Conservation (phyloP, 1,140 invertebrate genomes). For the Mycetomoellerius zeteki region DNA sequence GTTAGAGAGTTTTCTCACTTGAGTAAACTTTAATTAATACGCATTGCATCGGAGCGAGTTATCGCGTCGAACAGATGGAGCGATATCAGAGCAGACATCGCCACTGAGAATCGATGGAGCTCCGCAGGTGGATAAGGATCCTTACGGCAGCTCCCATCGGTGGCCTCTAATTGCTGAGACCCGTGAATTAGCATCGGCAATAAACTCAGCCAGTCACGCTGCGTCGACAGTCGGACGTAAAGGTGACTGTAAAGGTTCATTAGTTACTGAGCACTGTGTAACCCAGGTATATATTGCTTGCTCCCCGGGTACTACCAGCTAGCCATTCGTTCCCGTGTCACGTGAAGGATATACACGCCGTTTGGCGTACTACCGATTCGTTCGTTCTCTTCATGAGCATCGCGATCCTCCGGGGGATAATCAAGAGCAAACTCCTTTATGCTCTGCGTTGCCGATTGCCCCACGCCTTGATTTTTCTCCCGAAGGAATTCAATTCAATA, state of each 20-base stretch:
- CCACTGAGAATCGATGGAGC: constrained; percentile 29
- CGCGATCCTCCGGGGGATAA: constrained; percentile 49
- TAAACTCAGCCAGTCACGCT: constrained; percentile 73
- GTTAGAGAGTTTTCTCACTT: not conserved
- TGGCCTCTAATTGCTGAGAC: constrained; percentile 73
- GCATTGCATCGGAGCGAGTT: not conserved
- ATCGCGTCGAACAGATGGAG: not conserved
- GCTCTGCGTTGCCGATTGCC: constrained; percentile 4
- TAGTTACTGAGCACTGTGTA: constrained; percentile 76
- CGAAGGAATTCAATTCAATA: constrained; percentile 23
- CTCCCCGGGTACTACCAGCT: constrained; percentile 59
- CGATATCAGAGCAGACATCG: not conserved
- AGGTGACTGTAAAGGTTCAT: constrained; percentile 77
- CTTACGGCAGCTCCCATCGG: constrained; percentile 60
- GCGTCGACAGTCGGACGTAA: constrained; percentile 71
- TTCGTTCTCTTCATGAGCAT: constrained; percentile 54
- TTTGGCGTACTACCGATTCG: constrained; percentile 69
- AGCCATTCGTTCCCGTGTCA: constrained; percentile 72
- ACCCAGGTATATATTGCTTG: constrained; percentile 69
- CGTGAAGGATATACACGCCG: constrained; percentile 71
- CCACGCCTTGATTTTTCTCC: not conserved
- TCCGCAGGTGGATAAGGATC: constrained; percentile 48
- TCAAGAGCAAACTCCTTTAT: constrained; percentile 40
- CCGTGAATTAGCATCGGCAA: constrained; percentile 77
- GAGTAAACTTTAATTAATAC: not conserved